Evolutionary conservation across 1,140 invertebrate genomes (phyloP), one percentile per base, ranked within the genome.

Genomic region (Conus ventricosus): DNA sequence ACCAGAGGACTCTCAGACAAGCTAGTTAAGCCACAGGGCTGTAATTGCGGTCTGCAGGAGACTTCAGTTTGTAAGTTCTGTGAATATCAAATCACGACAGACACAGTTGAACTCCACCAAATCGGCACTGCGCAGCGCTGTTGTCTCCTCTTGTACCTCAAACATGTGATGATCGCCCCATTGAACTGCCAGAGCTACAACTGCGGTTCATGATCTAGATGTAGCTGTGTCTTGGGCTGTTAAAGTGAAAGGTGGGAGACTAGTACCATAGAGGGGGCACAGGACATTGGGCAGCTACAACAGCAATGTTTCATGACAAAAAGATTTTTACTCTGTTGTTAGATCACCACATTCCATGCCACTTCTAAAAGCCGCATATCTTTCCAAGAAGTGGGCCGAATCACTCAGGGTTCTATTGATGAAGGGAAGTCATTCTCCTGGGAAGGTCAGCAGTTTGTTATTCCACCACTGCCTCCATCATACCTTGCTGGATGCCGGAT

Each of bases 401-500:
- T 91, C 10, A 83, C 57, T 10, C 82, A 91, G 60, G 89, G 90
- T 10, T 63, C 83, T 17, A 91, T 94, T 76, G 75, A 81, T n/a
- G 89, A 90, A 5, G 88, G 90, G n/a, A 54, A 88, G 15, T 85
- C 55, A 17, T 92, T 92, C 57, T 55, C 85, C 3, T 94, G 93
- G 93, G 89, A 83, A 13, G 85, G 89, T 23, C 90, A 91, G 13
- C 39, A 71, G 57, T 20, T 92, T 25, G 88, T 89, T 27, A 82
- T 94, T 27, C 93, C 93, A 27, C 90, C 93, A 23, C 27, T 93
- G 15, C 93, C 93, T 2, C 93, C 93, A 51, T 93, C 93, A 11
- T 88, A 91, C 57, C 93, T 94, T 10, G 81, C 80, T n/a, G 93
- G 93, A 11, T 94, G 93, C 87, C 91, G 84, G 17, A 93, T 94